phyloP scores from a whole-genome alignment of 2,797 vertebrate species.

The Margarornis squamiger region DNA sequence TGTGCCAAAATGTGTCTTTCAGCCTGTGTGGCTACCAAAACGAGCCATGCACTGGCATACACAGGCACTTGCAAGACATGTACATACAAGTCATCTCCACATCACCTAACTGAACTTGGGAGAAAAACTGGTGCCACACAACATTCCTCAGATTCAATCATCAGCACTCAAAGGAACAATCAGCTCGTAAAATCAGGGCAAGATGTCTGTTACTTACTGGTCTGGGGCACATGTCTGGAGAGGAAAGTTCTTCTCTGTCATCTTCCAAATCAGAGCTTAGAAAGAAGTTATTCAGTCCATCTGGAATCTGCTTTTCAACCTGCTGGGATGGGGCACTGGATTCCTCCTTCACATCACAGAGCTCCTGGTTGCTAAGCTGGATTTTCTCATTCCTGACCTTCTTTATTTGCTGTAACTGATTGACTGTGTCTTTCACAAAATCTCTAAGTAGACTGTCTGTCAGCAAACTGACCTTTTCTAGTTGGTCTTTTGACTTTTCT shows the following conservation, averaged over 20 bases:
- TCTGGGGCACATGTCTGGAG: conserved; percentile 89
- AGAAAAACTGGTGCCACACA: not conserved
- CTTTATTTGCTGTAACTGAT: conserved; percentile 86
- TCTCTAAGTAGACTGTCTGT: conserved; percentile 85
- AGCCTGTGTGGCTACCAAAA: not conserved
- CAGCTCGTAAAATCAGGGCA: not conserved
- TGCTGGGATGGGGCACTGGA: not conserved
- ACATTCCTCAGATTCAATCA: not conserved
- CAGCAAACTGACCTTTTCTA: conserved; percentile 76
- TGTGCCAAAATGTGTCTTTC: not conserved
- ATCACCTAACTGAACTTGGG: not conserved
- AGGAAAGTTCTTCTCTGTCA: conserved; percentile 83
- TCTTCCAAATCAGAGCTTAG: conserved; percentile 83
- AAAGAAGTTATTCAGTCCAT: conserved; percentile 77
- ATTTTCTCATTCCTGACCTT: conserved; percentile 88
- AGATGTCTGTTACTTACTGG: conserved; percentile 82
- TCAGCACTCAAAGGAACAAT: not conserved
- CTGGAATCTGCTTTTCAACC: conserved; percentile 65
- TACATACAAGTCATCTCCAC: not conserved
- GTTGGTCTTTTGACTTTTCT: conserved; percentile 63
- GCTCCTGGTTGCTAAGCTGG: conserved; percentile 76
- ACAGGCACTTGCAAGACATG: not conserved
- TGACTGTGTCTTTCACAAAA: conserved; percentile 86
- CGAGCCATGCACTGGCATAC: not conserved
- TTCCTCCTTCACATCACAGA: conserved; percentile 64